Evolutionary conservation across 2,888 invertebrate genomes (phyloP).

Genomic region (Cataglyphis albicans): DNA sequence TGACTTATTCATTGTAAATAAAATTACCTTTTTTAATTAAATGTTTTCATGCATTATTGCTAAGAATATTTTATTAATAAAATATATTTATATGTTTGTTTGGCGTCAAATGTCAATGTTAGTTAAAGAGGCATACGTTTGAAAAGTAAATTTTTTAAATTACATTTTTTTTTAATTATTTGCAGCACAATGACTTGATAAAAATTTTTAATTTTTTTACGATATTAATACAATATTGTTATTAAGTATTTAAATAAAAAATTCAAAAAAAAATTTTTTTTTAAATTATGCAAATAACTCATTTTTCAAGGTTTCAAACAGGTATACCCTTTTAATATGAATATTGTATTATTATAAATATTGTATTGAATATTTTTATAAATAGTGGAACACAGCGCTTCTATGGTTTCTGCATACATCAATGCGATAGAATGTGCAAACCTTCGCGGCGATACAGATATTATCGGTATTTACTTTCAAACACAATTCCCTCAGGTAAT

Average conservation of each 20-base stretch:
- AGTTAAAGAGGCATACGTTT: not conserved
- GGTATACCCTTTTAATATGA: too few species aligned
- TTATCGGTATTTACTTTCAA: slow-evolving; percentile 81
- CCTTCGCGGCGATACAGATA: slow-evolving; percentile 75
- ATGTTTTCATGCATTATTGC: not conserved
- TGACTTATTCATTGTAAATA: not conserved
- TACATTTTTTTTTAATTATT: too few species aligned
- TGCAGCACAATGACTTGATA: too few species aligned
- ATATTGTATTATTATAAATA: not conserved
- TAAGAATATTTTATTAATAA: not conserved
- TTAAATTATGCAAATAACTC: too few species aligned
- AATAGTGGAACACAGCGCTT: slow-evolving; percentile 89
- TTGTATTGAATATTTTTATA: slow-evolving; percentile 35
- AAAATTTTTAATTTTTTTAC: too few species aligned
- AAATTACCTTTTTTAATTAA: not conserved
- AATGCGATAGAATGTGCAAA: slow-evolving; percentile 86
- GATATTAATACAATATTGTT: too few species aligned
- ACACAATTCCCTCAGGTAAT: slow-evolving; percentile 83
- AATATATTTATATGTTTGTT: not conserved
- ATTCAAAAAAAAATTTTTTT: too few species aligned
- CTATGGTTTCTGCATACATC: slow-evolving; percentile 88
- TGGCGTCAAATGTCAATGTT: not conserved
- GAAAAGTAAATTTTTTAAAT: too few species aligned
- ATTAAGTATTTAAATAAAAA: too few species aligned
- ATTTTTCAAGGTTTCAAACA: too few species aligned